Evolutionary conservation across 2,888 invertebrate genomes (phyloP).

Genomic region (Sesia bembeciformis): DNA sequence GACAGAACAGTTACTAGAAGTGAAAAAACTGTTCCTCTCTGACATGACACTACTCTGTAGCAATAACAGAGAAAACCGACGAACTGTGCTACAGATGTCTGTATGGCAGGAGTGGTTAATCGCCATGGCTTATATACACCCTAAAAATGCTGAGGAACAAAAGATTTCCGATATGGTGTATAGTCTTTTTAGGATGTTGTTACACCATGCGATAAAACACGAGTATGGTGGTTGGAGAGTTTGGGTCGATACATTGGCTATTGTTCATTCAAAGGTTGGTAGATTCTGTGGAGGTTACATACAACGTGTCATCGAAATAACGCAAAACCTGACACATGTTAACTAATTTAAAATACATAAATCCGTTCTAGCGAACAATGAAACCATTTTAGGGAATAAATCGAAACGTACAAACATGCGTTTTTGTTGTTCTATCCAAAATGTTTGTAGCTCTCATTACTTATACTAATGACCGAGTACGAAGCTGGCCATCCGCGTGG

Average conservation of each 20-base stretch:
- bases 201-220: constrained; percentile 99
- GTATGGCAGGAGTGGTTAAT: constrained; percentile 99
- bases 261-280: constrained; percentile 96
- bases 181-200: constrained; percentile 95
- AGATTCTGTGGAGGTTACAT: no score
- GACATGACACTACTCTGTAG: constrained; percentile 99
- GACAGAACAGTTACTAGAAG: constrained; percentile 90
- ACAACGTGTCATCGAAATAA: no score
- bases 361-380: no score
- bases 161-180: constrained; percentile 99
- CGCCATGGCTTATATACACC: constrained; percentile 98
- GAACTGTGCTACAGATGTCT: constrained; percentile 99
- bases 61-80: constrained; percentile 96
- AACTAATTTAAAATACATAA: no score
- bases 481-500: no score
- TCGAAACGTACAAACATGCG: no score
- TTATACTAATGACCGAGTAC: no score
- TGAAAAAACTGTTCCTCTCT: constrained; percentile 96
- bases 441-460: no score
- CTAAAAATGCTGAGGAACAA: constrained; percentile 94
- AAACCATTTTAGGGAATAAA: no score
- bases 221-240: constrained; percentile 99
- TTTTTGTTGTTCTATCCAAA: no score
- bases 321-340: no score
- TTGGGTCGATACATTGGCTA: constrained; percentile 99